phyloP scores from a whole-genome alignment of 2,797 vertebrate species.

The Falco columbarius region DNA sequence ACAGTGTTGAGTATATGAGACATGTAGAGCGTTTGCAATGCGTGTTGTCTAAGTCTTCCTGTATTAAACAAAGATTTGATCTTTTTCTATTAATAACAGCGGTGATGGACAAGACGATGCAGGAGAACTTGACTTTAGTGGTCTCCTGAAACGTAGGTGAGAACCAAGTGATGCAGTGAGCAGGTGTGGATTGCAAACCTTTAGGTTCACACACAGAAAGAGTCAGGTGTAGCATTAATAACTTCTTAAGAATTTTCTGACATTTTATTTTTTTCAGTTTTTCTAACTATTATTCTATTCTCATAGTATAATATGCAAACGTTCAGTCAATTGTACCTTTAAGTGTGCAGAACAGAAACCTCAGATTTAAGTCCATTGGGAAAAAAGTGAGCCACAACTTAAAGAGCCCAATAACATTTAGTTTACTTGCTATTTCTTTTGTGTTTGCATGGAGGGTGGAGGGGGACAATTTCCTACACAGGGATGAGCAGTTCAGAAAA shows the following conservation, averaged over 20 bases:
- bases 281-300: slow-evolving; percentile 34
- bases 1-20: slow-evolving; percentile 60
- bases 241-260: slow-evolving; percentile 15
- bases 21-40: slow-evolving; percentile 46
- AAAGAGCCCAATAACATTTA: slow-evolving; percentile 2
- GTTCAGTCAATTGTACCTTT: background rate
- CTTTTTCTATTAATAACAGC: slow-evolving; percentile 93
- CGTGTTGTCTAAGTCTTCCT: slow-evolving; percentile 51
- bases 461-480: background rate
- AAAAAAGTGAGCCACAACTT: background rate
- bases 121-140: slow-evolving; percentile 99
- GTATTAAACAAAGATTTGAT: slow-evolving; percentile 79
- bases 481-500: slow-evolving; percentile 76
- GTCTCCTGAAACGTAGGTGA: slow-evolving; percentile 99
- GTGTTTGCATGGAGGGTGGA: slow-evolving; percentile 42
- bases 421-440: slow-evolving; percentile 27
- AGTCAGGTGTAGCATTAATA: slow-evolving; percentile 71
- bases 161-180: slow-evolving; percentile 80
- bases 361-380: background rate
- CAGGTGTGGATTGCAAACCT: slow-evolving; percentile 70
- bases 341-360: background rate
- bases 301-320: background rate
- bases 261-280: background rate
- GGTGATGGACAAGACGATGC: slow-evolving; percentile 99
- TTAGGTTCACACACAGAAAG: slow-evolving; percentile 60